Percentiles rank a stretch among this genome's conserved stretches.
phyloP scores from a whole-genome alignment of 2,888 invertebrate genomes.

The Agrotis ipsilon region DNA sequence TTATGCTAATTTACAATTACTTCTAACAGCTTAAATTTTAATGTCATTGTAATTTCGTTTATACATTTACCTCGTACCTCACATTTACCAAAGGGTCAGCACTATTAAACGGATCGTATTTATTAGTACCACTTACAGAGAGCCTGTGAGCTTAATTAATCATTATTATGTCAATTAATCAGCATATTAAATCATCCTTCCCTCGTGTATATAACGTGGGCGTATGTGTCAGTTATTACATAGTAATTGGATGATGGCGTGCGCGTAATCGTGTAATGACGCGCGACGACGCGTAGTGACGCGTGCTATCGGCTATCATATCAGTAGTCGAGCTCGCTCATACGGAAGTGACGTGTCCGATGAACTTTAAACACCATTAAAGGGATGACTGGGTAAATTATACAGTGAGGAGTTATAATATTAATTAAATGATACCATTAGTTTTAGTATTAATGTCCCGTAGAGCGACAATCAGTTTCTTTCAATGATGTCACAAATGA shows the following conservation, averaged over 20 bases:
- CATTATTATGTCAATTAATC: constrained; percentile 10
- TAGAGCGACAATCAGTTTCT: neutral
- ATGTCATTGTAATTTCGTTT: too few relatives aligned
- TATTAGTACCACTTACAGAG: too few relatives aligned
- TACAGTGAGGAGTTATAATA: neutral
- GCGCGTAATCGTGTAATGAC: constrained; percentile 28
- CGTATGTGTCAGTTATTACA: neutral
- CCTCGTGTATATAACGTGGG: neutral
- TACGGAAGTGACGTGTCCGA: constrained; percentile 12
- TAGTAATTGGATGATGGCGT: constrained; percentile 31
- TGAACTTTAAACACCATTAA: constrained; percentile 12
- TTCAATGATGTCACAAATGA: neutral
- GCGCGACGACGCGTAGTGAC: constrained; percentile 23
- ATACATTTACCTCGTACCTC: too few relatives aligned
- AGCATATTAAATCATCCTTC: neutral
- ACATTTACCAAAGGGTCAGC: too few relatives aligned
- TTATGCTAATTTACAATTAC: too few relatives aligned
- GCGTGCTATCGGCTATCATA: constrained; percentile 12
- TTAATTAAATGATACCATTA: neutral
- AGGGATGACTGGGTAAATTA: constrained; percentile 8
- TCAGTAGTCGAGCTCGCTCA: constrained; percentile 16
- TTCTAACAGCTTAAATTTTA: too few relatives aligned
- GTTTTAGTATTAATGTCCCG: too few relatives aligned
- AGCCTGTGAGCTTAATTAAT: neutral
- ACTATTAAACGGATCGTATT: too few relatives aligned